Evolutionary conservation across 1,140 invertebrate genomes (phyloP).

Genomic region (Drosophila tsacasi): DNA sequence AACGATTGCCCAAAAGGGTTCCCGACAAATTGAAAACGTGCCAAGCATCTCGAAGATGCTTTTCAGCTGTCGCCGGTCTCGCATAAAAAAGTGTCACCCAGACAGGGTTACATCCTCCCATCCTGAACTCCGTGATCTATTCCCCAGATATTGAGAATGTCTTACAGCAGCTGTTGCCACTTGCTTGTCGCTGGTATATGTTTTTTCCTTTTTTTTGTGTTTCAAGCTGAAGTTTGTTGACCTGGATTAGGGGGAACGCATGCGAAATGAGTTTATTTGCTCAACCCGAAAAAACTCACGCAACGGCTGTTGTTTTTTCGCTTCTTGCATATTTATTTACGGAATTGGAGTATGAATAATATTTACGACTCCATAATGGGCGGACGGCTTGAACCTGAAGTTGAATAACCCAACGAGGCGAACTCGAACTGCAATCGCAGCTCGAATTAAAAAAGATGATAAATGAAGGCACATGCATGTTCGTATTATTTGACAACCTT

Average conservation of each 20-base stretch:
- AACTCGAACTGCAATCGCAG: slow-evolving; percentile 30
- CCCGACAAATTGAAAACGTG: slow-evolving; percentile 75
- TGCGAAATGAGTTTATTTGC: slow-evolving; percentile 44
- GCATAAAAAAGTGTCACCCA: slow-evolving; percentile 50
- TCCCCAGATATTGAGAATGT: slow-evolving; percentile 38
- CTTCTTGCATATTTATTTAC: slow-evolving; percentile 46
- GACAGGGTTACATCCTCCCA: slow-evolving; percentile 14
- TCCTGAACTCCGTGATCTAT: slow-evolving; percentile 16
- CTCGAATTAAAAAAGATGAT: slow-evolving; percentile 31
- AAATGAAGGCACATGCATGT: slow-evolving; percentile 22
- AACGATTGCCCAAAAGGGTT: slow-evolving; percentile 71
- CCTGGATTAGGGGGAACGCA: slow-evolving; percentile 40
- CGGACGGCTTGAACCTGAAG: slow-evolving; percentile 33
- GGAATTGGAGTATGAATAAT: slow-evolving; percentile 57
- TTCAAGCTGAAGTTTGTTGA: slow-evolving; percentile 48
- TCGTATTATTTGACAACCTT: slow-evolving; percentile 25
- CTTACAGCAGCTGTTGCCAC: slow-evolving; percentile 43
- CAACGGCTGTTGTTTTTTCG: slow-evolving; percentile 35
- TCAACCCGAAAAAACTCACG: slow-evolving; percentile 36
- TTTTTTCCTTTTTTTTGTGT: slow-evolving; percentile 7
- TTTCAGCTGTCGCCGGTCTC: slow-evolving; percentile 29
- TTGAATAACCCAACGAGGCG: slow-evolving; percentile 34
- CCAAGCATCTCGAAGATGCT: slow-evolving; percentile 63
- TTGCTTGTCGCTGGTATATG: not conserved
- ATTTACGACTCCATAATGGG: slow-evolving; percentile 48